Conservation (phyloP, 2,113 vertebrate species). For the Microcebus lehilahytsara region DNA sequence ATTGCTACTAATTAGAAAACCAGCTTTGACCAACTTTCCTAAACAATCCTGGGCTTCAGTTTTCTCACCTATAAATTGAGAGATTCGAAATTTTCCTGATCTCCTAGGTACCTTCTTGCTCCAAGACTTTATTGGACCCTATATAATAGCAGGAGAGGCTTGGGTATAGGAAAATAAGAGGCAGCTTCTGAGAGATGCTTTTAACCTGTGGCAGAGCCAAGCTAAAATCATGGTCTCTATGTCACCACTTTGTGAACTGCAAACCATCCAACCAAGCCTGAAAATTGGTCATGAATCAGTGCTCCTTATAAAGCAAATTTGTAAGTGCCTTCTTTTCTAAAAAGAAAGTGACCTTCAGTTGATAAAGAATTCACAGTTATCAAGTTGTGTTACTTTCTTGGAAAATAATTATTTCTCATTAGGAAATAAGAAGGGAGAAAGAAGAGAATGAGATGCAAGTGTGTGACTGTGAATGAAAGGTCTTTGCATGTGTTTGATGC, state of each 20-base stretch:
- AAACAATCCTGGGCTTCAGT: neutral
- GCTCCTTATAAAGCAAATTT: neutral
- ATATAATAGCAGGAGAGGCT: neutral
- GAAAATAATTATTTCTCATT: neutral
- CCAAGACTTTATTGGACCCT: neutral
- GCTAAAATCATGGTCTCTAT: neutral
- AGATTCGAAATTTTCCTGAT: neutral
- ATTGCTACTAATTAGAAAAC: neutral
- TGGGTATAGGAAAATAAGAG: neutral
- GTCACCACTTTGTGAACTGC: neutral
- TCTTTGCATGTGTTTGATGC: neutral
- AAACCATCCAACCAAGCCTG: neutral
- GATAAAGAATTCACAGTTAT: neutral
- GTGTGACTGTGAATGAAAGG: neutral
- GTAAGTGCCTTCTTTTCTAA: neutral
- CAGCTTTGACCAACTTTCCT: neutral
- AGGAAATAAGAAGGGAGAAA: neutral
- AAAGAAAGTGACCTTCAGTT: neutral
- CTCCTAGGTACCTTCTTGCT: neutral
- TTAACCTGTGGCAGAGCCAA: neutral
- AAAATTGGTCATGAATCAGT: neutral
- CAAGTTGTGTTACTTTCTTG: neutral
- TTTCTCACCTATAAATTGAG: neutral
- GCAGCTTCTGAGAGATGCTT: neutral
- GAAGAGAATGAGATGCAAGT: too few relatives aligned